Evolutionary conservation across 2,113 vertebrate species (phyloP).

Genomic region (Stercorarius parasiticus): DNA sequence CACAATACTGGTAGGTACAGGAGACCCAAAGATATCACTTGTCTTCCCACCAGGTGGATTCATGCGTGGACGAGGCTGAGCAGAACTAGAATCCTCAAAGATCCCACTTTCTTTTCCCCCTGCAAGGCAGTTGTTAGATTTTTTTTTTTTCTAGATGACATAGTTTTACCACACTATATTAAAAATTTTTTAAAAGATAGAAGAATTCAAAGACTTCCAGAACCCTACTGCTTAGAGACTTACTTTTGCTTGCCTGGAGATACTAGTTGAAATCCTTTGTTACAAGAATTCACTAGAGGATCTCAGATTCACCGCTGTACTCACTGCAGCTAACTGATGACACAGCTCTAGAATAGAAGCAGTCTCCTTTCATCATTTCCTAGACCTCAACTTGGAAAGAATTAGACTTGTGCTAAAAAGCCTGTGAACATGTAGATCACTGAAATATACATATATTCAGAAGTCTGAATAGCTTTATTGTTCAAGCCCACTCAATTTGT

Average conservation of each 20-base stretch:
- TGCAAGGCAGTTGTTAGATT: constrained; percentile 31
- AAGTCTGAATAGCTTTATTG: background rate
- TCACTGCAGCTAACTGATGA: background rate
- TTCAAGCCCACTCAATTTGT: background rate
- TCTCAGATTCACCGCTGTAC: background rate
- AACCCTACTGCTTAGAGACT: background rate
- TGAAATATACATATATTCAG: background rate
- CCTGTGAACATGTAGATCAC: background rate
- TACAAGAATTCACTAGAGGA: background rate
- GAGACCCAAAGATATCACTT: constrained; percentile 85
- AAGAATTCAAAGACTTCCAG: background rate
- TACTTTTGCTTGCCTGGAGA: background rate
- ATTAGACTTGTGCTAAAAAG: background rate
- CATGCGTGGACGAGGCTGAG: constrained; percentile 72
- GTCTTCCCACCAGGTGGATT: constrained; percentile 79
- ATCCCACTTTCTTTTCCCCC: constrained; percentile 86
- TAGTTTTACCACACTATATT: background rate
- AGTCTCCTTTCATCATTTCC: background rate
- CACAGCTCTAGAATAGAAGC: background rate
- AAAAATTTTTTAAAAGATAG: background rate
- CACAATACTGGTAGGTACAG: constrained; percentile 57
- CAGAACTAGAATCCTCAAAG: constrained; percentile 79
- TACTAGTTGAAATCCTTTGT: background rate
- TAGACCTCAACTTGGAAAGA: background rate
- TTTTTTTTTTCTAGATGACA: background rate